Evolutionary conservation across 2,888 invertebrate genomes (phyloP).

Genomic region (Thyatira batis): DNA sequence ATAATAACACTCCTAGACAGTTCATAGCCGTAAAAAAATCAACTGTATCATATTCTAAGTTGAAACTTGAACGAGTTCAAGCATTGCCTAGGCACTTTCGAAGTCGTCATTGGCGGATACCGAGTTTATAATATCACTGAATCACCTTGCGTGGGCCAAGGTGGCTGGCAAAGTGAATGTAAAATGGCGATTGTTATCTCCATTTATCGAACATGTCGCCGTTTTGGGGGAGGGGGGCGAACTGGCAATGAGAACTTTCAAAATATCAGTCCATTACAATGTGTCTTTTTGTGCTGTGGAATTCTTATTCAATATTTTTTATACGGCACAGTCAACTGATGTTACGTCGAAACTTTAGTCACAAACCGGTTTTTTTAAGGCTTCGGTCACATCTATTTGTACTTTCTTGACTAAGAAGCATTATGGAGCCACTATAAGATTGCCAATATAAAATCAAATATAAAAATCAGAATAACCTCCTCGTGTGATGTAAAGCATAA

Average conservation of each 20-base stretch:
- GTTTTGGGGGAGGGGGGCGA: slow-evolving; percentile 17
- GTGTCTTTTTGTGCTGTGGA: slow-evolving; percentile 8
- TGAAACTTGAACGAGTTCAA: slow-evolving; percentile 52
- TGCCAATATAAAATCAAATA: neutral
- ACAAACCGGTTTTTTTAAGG: neutral
- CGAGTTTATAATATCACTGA: slow-evolving; percentile 70
- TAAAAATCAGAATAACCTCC: no score
- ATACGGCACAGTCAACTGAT: slow-evolving; percentile 1
- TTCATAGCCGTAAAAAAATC: neutral
- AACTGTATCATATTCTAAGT: slow-evolving; percentile 15
- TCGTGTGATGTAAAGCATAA: no score
- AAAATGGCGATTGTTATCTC: slow-evolving; percentile 62
- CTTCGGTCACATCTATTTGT: neutral
- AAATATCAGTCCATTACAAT: slow-evolving; percentile 22
- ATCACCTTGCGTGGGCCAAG: slow-evolving; percentile 79
- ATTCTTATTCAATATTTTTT: slow-evolving; percentile 10
- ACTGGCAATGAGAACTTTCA: slow-evolving; percentile 29
- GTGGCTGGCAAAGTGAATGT: slow-evolving; percentile 73
- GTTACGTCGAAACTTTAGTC: neutral
- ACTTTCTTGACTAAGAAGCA: no score
- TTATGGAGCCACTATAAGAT: neutral
- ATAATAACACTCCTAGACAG: neutral
- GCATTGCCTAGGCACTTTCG: slow-evolving; percentile 68
- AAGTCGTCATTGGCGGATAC: slow-evolving; percentile 70
- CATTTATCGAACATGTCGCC: slow-evolving; percentile 41